Evolutionary conservation across 2,888 invertebrate species (phyloP).

Genomic region (Hyalella azteca): DNA sequence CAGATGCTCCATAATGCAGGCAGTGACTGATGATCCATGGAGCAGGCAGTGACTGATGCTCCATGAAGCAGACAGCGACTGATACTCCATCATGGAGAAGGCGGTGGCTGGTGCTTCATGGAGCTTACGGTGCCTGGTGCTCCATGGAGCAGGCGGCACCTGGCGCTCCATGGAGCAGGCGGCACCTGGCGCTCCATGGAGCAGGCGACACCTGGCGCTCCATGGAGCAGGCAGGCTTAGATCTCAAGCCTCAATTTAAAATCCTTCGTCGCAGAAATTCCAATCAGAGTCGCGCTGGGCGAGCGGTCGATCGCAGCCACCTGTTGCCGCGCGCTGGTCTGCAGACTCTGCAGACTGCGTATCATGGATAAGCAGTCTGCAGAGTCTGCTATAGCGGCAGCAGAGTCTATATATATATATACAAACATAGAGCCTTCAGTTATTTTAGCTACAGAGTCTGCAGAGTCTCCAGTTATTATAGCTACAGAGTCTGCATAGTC

Average conservation of each 20-base stretch:
- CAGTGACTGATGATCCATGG: background rate
- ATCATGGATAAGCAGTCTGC: too few species aligned
- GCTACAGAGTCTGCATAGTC: too few species aligned
- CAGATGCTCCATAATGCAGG: background rate
- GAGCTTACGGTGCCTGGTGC: background rate
- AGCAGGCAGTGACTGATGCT: background rate
- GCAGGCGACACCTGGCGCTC: background rate
- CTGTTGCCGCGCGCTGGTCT: background rate
- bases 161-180: background rate
- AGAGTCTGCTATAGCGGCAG: too few species aligned
- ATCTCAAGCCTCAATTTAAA: constrained; percentile 14
- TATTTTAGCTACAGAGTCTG: too few species aligned
- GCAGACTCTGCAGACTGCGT: too few species aligned
- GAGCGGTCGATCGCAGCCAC: background rate
- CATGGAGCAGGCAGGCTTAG: too few species aligned
- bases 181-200: background rate
- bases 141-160: background rate
- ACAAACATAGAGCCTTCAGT: too few species aligned
- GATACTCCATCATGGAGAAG: background rate
- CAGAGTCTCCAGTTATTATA: too few species aligned
- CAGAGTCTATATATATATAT: too few species aligned
- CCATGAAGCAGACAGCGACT: background rate
- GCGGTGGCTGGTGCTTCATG: background rate
- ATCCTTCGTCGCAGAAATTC: constrained; percentile 1
- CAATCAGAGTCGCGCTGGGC: background rate